Percentiles rank a stretch among this genome's conserved stretches.
Evolutionary conservation across 2,113 vertebrate genomes (phyloP).

Genomic region (Glaucidium brasilianum): DNA sequence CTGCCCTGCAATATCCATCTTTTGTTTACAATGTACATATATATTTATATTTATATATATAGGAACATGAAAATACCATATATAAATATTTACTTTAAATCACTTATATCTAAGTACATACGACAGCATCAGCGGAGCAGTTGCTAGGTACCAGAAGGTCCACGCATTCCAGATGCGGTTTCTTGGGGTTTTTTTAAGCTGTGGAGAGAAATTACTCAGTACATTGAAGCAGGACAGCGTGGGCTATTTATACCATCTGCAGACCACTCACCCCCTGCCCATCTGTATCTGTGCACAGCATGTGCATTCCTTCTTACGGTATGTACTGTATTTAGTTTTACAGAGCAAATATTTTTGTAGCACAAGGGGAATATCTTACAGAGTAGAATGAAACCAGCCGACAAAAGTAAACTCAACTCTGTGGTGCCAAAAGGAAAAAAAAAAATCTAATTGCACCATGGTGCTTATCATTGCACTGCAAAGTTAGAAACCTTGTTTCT

Average conservation of each 20-base stretch:
- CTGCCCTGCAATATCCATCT: conserved; percentile 25
- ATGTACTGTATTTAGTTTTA: neutral
- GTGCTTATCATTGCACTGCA: neutral
- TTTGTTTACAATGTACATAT: neutral
- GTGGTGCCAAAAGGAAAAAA: neutral
- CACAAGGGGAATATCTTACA: conserved; percentile 28
- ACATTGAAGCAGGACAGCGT: neutral
- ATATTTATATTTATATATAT: neutral
- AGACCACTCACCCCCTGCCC: neutral
- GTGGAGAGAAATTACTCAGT: neutral
- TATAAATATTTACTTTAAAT: conserved; percentile 52
- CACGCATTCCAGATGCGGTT: neutral
- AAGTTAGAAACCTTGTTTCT: neutral
- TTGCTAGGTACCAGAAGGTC: neutral
- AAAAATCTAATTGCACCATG: neutral
- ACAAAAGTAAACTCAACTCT: conserved; percentile 54
- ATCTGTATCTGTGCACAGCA: neutral
- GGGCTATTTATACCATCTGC: neutral
- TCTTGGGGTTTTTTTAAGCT: neutral
- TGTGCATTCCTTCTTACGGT: neutral
- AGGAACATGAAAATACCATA: conserved; percentile 49
- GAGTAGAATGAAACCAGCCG: conserved; percentile 17
- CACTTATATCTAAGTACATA: neutral
- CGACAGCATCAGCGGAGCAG: neutral
- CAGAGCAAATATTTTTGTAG: neutral